A percentile compares a stretch with the other conserved stretches of the same genome.
phyloP scores from a whole-genome alignment of 2,797 vertebrate species.

The Spheniscus humboldti region DNA sequence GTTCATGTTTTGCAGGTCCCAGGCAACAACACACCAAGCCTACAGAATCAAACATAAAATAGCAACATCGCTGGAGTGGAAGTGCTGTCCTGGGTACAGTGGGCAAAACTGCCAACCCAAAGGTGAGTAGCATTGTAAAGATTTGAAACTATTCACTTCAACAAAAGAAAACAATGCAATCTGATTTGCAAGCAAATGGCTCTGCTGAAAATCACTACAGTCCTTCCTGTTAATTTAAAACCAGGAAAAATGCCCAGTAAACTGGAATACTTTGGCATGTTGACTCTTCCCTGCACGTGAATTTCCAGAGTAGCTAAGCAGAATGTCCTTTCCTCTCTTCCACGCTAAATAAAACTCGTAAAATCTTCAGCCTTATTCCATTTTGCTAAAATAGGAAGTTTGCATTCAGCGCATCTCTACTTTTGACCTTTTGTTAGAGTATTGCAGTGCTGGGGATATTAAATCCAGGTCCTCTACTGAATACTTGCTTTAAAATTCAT shows the following conservation, averaged over 20 bases:
- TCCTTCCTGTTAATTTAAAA: neutral
- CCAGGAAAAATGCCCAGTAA: neutral
- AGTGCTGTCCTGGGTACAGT: constrained; percentile 76
- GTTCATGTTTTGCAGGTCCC: constrained; percentile 61
- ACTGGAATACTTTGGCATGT: neutral
- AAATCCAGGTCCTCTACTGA: neutral
- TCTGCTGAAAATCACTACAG: neutral
- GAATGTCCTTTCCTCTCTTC: neutral
- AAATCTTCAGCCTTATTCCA: neutral
- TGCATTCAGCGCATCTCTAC: neutral
- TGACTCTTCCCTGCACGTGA: neutral
- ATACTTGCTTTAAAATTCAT: constrained; percentile 19
- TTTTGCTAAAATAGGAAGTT: neutral
- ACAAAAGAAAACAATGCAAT: neutral
- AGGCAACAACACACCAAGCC: constrained; percentile 57
- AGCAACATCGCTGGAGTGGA: constrained; percentile 79
- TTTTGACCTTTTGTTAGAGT: neutral
- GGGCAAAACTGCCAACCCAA: constrained; percentile 70
- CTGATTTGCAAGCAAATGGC: neutral
- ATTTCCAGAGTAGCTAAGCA: neutral
- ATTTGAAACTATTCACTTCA: neutral
- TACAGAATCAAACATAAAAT: constrained; percentile 80
- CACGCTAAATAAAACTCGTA: neutral
- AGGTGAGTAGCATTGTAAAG: constrained; percentile 34
- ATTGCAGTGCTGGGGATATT: neutral